A percentile compares a stretch with the other conserved stretches of the same genome.
Conservation (phyloP, 2,113 vertebrate species). For the Centropus bengalensis region DNA sequence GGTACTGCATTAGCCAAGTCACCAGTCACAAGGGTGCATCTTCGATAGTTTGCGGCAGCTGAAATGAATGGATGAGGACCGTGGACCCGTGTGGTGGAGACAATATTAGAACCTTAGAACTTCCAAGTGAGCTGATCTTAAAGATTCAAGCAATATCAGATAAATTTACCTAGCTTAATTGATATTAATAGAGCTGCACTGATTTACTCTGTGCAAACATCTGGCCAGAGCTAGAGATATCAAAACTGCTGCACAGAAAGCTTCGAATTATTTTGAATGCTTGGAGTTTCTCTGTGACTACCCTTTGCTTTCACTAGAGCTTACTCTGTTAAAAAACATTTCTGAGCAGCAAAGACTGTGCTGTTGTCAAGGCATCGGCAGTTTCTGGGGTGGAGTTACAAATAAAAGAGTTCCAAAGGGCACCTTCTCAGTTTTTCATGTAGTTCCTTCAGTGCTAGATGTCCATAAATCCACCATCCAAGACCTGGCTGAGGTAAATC, state of each 20-base stretch:
- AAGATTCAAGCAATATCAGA: background rate
- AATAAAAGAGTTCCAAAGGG: background rate
- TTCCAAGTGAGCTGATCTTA: background rate
- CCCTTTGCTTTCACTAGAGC: background rate
- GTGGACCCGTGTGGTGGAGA: background rate
- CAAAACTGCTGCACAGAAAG: background rate
- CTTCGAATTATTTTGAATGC: background rate
- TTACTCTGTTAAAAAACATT: background rate
- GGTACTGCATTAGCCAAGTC: background rate
- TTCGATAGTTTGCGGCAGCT: background rate
- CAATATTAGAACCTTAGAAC: background rate
- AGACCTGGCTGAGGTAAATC: background rate
- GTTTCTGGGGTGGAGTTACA: background rate
- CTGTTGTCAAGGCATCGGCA: background rate
- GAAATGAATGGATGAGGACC: background rate
- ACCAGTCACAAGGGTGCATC: rapidly evolving
- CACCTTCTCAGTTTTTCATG: background rate
- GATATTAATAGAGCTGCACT: background rate
- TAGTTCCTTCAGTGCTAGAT: background rate
- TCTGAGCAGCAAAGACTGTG: background rate
- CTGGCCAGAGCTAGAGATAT: background rate
- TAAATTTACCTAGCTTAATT: background rate
- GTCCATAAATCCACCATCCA: background rate
- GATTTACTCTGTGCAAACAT: background rate
- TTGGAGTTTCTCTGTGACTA: background rate